Percentiles rank a stretch among this genome's conserved stretches.
Evolutionary conservation across 2,113 vertebrate species (phyloP).

Genomic region (Peromyscus maniculatus): DNA sequence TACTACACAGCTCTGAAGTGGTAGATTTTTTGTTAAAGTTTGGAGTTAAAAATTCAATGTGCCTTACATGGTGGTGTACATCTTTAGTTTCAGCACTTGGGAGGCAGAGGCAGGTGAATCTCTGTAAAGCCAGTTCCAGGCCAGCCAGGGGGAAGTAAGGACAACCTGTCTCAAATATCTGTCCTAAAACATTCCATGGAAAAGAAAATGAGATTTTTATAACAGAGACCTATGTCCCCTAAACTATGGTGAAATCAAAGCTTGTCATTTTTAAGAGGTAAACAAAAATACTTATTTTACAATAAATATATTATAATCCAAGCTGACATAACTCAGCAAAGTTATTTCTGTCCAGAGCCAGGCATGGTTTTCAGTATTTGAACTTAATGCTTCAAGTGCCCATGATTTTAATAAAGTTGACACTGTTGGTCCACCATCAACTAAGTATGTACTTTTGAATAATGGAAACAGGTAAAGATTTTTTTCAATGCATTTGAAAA

Average conservation of each 20-base stretch:
- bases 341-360: background rate
- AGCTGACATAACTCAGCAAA: background rate
- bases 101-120: background rate
- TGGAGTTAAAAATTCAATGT: background rate
- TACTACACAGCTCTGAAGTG: background rate
- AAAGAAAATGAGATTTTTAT: conserved; percentile 32
- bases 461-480: background rate
- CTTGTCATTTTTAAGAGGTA: background rate
- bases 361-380: conserved; percentile 28
- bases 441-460: conserved; percentile 10
- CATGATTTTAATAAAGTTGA: background rate
- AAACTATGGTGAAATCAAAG: background rate
- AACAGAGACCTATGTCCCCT: background rate
- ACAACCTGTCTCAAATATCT: background rate
- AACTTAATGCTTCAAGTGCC: background rate
- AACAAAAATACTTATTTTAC: background rate
- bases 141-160: background rate
- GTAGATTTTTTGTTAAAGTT: background rate
- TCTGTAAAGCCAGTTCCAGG: background rate
- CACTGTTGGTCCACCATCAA: background rate
- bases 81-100: background rate
- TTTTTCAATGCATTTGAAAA: conserved; percentile 59
- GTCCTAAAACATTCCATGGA: background rate
- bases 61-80: background rate
- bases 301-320: background rate